phyloP scores from a whole-genome alignment of 1,140 invertebrate genomes.

The Chironomus tepperi region DNA sequence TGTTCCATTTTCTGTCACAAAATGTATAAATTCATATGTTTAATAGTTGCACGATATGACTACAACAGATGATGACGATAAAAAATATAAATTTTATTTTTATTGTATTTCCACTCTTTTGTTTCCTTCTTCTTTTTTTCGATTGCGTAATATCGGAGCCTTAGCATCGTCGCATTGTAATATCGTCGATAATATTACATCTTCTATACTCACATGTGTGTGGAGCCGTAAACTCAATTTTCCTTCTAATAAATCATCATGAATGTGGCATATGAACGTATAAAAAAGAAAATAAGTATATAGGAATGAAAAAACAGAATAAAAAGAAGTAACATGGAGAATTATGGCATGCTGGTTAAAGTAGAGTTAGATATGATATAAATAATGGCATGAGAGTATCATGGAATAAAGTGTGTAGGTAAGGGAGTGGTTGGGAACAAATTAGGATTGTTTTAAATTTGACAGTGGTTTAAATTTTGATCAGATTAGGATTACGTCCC shows the following conservation, averaged over 20 bases:
- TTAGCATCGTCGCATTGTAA: neutral
- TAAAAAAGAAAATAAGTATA: neutral
- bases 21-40: neutral
- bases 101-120: neutral
- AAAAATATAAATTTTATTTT: neutral
- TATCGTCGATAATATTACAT: neutral
- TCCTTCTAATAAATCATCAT: conserved; percentile 1
- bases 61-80: neutral
- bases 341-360: no score
- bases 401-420: no score
- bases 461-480: no score
- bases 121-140: no score
- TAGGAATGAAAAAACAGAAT: neutral
- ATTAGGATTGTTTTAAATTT: no score
- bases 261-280: neutral
- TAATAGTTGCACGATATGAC: neutral
- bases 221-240: neutral
- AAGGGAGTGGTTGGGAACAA: no score
- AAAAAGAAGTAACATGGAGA: neutral
- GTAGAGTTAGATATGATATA: no score
- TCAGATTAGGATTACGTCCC: no score
- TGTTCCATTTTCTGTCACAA: neutral
- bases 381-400: no score
- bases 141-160: neutral
- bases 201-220: neutral